phyloP scores from a whole-genome alignment of 2,113 vertebrate species.

The Apaloderma vittatum region DNA sequence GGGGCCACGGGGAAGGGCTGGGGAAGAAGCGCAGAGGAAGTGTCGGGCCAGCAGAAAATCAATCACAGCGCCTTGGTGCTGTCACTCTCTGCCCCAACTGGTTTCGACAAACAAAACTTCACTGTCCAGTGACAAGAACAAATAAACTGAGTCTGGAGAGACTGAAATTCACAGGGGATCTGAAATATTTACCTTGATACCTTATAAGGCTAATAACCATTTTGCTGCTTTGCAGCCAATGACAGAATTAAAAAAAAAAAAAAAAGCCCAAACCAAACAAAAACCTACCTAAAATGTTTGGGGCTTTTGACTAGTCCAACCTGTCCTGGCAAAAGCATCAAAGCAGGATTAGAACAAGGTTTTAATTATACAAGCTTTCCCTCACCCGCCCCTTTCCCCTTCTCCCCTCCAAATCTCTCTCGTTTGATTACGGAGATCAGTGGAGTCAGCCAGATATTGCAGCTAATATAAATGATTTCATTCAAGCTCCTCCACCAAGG shows the following conservation, averaged over 20 bases:
- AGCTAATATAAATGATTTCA: slow-evolving; percentile 61
- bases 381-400: not conserved
- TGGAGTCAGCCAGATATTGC: slow-evolving; percentile 53
- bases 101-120: slow-evolving; percentile 58
- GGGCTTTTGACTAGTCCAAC: slow-evolving; percentile 63
- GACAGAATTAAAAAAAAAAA: not conserved
- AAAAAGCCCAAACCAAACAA: not conserved
- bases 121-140: slow-evolving; percentile 61
- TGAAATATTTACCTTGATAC: slow-evolving; percentile 67
- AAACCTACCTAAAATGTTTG: slow-evolving; percentile 46
- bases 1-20: not conserved
- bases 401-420: slow-evolving; percentile 20
- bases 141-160: slow-evolving; percentile 62
- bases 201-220: slow-evolving; percentile 58
- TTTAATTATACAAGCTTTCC: slow-evolving; percentile 25
- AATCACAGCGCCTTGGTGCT: slow-evolving; percentile 41
- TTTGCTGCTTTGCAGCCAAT: slow-evolving; percentile 37
- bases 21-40: not conserved
- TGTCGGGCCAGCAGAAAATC: slow-evolving; percentile 34
- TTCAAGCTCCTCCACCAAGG: slow-evolving; percentile 39
- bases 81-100: slow-evolving; percentile 45
- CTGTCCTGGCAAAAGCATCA: slow-evolving; percentile 72
- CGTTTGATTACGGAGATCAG: slow-evolving; percentile 57
- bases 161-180: slow-evolving; percentile 44
- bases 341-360: slow-evolving; percentile 68